Conservation (phyloP, 2,113 vertebrate genomes). For the Carassius carassius region DNA sequence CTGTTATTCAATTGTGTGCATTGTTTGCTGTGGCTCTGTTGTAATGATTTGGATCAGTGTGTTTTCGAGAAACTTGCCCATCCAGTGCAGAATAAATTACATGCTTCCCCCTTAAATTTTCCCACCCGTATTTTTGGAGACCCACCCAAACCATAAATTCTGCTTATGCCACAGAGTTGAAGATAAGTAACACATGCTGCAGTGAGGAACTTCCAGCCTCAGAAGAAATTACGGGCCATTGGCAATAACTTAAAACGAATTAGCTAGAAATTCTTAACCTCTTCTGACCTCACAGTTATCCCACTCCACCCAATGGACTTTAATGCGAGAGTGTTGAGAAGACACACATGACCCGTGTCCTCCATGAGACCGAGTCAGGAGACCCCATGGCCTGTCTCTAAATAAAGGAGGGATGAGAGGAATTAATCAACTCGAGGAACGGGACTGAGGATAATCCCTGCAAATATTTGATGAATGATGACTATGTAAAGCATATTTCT, state of each 20-base stretch:
- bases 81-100: not conserved
- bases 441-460: not conserved
- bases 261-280: slow-evolving; percentile 12
- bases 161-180: not conserved
- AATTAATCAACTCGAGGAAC: not conserved
- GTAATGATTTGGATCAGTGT: not conserved
- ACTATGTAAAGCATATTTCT: not conserved
- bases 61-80: not conserved
- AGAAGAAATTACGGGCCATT: not conserved
- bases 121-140: not conserved
- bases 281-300: not conserved
- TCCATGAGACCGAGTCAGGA: too few species aligned
- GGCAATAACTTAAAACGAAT: not conserved
- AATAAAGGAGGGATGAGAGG: not conserved
- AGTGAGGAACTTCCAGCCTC: too few species aligned
- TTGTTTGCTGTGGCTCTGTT: not conserved
- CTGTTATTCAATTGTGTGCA: not conserved
- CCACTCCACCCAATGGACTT: not conserved
- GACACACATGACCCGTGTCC: not conserved
- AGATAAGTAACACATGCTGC: too few species aligned
- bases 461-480: not conserved
- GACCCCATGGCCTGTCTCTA: too few species aligned
- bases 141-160: not conserved
- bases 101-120: not conserved
- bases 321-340: not conserved